Evolutionary conservation across 2,888 invertebrate species (phyloP).

Genomic region (Tiliacea aurago): DNA sequence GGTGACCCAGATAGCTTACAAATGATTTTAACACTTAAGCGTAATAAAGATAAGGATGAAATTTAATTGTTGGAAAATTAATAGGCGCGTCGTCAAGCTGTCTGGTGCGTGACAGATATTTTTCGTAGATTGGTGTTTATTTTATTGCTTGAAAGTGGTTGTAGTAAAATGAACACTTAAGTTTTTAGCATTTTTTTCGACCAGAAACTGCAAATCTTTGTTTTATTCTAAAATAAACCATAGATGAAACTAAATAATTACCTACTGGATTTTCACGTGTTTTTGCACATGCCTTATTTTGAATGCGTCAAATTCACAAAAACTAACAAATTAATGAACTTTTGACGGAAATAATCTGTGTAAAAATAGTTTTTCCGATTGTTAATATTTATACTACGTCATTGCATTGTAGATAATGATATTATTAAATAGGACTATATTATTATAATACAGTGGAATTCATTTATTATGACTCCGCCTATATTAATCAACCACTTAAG

Average conservation of each 20-base stretch:
- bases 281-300: neutral
- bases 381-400: neutral
- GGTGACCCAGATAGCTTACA: slow-evolving; percentile 52
- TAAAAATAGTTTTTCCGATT: neutral
- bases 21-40: slow-evolving; percentile 58
- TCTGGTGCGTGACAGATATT: slow-evolving; percentile 69
- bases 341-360: neutral
- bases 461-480: too few species aligned
- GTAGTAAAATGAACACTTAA: neutral
- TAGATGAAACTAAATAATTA: neutral
- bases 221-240: neutral
- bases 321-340: slow-evolving; percentile 6
- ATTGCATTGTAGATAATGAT: neutral
- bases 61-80: slow-evolving; percentile 45
- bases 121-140: slow-evolving; percentile 22
- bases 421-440: neutral
- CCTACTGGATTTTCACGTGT: neutral
- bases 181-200: neutral
- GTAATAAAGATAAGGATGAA: slow-evolving; percentile 53
- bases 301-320: slow-evolving; percentile 5
- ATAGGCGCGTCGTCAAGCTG: slow-evolving; percentile 76
- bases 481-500: too few species aligned
- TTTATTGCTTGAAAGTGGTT: slow-evolving; percentile 2
- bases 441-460: too few species aligned
- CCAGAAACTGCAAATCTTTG: neutral